Conservation (phyloP, 92 coral and sea anemone genomes). For the Actinostola sp. region DNA sequence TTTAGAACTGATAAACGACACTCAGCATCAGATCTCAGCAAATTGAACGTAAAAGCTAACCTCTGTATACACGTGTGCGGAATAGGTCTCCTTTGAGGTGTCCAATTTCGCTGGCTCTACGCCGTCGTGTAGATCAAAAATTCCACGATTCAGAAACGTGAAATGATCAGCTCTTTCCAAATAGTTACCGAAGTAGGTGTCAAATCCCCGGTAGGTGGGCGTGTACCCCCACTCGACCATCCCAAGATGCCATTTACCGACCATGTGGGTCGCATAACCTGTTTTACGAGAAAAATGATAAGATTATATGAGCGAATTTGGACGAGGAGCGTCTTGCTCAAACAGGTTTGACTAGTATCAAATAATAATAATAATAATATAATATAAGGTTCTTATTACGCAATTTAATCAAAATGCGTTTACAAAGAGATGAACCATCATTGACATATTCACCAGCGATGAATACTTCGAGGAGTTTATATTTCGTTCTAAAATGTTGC, state of each 20-base stretch:
- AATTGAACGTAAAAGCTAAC: conserved; percentile 7
- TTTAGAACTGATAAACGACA: not conserved
- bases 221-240: conserved; percentile 62
- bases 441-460: too few species aligned
- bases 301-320: too few species aligned
- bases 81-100: conserved; percentile 53
- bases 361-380: too few species aligned
- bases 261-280: conserved; percentile 76
- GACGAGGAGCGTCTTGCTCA: too few species aligned
- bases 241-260: conserved; percentile 92
- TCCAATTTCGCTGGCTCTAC: conserved; percentile 42
- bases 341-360: too few species aligned
- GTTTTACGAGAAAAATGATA: too few species aligned
- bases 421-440: too few species aligned
- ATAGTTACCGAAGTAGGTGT: conserved; percentile 72
- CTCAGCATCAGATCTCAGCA: not conserved
- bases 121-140: conserved; percentile 55
- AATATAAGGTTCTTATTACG: too few species aligned
- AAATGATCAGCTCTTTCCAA: conserved; percentile 72
- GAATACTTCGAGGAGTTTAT: too few species aligned
- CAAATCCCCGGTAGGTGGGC: conserved; percentile 77
- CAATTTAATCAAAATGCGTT: too few species aligned
- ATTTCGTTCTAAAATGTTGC: too few species aligned
- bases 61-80: conserved; percentile 53
- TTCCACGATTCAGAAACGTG: conserved; percentile 41